Evolutionary conservation across 2,797 vertebrate species (phyloP).

Genomic region (Gymnothorax reevesii): DNA sequence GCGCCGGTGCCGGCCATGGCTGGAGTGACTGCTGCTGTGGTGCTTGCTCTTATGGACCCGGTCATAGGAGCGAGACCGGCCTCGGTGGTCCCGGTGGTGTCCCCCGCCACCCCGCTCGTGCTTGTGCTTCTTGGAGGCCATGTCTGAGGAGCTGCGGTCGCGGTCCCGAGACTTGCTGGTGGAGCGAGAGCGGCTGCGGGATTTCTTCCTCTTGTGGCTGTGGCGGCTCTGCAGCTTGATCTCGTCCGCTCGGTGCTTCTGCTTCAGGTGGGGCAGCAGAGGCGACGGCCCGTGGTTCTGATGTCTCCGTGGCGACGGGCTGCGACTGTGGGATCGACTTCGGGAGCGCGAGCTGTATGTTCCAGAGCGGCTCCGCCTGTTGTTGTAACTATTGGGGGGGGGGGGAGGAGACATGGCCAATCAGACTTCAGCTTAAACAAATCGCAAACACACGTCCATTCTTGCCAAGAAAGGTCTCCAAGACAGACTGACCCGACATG

Average conservation of each 20-base stretch:
- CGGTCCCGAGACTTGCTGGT: constrained; percentile 81
- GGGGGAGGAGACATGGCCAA: not conserved
- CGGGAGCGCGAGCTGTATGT: constrained; percentile 96
- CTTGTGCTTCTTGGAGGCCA: constrained; percentile 92
- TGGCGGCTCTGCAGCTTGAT: constrained; percentile 85
- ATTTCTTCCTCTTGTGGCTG: constrained; percentile 92
- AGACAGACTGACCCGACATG: not conserved
- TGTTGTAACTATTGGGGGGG: constrained; percentile 85
- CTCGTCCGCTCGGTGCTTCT: constrained; percentile 88
- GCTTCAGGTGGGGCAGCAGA: constrained; percentile 85
- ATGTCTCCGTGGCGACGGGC: constrained; percentile 86
- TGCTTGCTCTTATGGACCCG: constrained; percentile 95
- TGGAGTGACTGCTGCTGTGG: constrained; percentile 84
- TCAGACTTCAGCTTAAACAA: not conserved
- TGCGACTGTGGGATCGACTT: constrained; percentile 93
- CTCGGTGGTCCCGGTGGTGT: constrained; percentile 86
- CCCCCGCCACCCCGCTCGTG: constrained; percentile 79
- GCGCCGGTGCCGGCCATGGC: constrained; percentile 88
- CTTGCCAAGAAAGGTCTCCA: constrained; percentile 12
- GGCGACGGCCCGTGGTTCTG: constrained; percentile 83
- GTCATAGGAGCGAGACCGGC: constrained; percentile 91
- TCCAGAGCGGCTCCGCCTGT: constrained; percentile 90
- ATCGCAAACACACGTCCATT: not conserved
- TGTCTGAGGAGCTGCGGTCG: constrained; percentile 81
- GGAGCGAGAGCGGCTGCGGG: constrained; percentile 79